Conservation (phyloP, 1,140 invertebrate species). For the Araneus ventricosus region DNA sequence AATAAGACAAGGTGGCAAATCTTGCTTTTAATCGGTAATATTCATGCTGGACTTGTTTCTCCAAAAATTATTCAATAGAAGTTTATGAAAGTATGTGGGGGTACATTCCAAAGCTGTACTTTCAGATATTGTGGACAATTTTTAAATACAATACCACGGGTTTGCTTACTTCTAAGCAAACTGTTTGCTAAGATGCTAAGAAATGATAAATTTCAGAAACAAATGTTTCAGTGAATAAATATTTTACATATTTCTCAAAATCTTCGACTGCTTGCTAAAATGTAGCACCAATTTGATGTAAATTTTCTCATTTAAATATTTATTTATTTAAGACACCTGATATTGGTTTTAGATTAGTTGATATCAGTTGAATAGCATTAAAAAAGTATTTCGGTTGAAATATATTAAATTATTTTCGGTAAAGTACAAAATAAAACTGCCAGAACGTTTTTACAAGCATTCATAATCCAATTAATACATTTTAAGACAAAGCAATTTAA, state of each 20-base stretch:
- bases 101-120: background rate
- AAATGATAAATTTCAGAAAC: constrained; percentile 32
- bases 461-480: too few species aligned
- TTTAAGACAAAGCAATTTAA: too few species aligned
- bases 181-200: background rate
- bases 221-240: background rate
- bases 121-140: background rate
- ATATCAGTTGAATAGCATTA: too few species aligned
- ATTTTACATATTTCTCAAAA: background rate
- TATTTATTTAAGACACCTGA: background rate
- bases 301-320: background rate
- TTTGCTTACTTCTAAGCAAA: background rate
- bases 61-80: background rate
- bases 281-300: constrained; percentile 22
- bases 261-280: constrained; percentile 18
- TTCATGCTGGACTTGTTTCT: constrained; percentile 2
- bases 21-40: background rate
- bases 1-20: background rate
- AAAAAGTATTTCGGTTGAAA: too few species aligned
- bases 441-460: too few species aligned
- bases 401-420: too few species aligned
- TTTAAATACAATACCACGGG: background rate
- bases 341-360: too few species aligned
- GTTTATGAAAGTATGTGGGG: too few species aligned
- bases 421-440: too few species aligned